Percentiles rank a stretch among this genome's conserved stretches.
These are phyloP conservation scores for Chymomyza amoena DNA, from an alignment of 2,888 invertebrate genomes.

Conservation along the genomic window DNA sequence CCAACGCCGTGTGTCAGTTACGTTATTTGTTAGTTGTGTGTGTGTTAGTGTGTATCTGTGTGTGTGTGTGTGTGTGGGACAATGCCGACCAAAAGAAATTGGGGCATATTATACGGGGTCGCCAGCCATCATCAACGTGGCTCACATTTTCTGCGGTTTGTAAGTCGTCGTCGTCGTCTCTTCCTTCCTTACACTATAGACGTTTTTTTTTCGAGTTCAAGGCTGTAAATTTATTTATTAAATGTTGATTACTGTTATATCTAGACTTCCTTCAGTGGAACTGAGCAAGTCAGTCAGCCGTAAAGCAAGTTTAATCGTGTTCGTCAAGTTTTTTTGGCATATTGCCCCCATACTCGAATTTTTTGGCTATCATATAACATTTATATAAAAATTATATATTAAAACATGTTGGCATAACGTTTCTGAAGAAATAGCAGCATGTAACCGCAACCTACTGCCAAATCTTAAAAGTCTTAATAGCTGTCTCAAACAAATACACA, in stretches of 20 bases:
- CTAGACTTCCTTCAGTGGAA: neutral
- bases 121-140: neutral
- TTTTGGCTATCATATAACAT: no score
- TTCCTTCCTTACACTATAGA: neutral
- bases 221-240: slow-evolving; percentile 24
- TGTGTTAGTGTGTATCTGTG: neutral
- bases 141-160: neutral
- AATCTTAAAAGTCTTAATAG: no score
- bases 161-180: neutral
- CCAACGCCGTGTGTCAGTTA: slow-evolving; percentile 27
- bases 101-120: slow-evolving; percentile 35
- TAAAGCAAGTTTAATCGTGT: neutral
- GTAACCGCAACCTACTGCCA: no score
- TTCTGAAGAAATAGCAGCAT: no score
- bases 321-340: neutral
- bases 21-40: neutral
- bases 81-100: slow-evolving; percentile 22
- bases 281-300: neutral
- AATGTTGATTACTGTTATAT: neutral
- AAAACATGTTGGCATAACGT: no score
- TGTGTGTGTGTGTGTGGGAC: slow-evolving; percentile 1
- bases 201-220: slow-evolving; percentile 43
- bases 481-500: no score
- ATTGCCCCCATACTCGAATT: no score
- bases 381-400: no score